Percentiles rank a stretch among this genome's conserved stretches.
These are phyloP conservation scores for Gallinago jamesoni DNA, from an alignment of 2,113 vertebrate genomes.

Conservation along the genomic window DNA sequence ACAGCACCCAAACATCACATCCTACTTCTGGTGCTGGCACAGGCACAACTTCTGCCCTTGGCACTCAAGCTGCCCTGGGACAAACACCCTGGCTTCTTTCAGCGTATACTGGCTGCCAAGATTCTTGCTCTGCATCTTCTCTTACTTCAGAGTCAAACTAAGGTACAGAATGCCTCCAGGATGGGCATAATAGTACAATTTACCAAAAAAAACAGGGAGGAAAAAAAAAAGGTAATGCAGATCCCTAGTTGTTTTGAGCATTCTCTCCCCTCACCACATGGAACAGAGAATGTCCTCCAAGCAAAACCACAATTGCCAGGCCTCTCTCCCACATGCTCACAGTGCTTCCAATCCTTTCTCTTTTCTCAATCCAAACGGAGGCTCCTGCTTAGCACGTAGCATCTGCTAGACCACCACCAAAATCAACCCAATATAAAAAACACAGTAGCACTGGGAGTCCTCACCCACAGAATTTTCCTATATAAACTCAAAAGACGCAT, in stretches of 20 bases:
- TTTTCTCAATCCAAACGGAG: not conserved
- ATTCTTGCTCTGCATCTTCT: not conserved
- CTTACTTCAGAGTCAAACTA: not conserved
- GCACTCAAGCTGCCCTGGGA: not conserved
- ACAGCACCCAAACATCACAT: not conserved
- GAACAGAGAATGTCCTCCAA: not conserved
- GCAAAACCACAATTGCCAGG: not conserved
- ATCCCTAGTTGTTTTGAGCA: not conserved
- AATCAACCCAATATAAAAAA: not conserved
- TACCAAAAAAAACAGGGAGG: not conserved
- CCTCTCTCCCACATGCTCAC: not conserved
- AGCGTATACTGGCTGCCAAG: not conserved
- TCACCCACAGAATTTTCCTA: not conserved
- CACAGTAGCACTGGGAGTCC: not conserved
- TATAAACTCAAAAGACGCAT: not conserved
- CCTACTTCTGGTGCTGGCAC: fast-evolving
- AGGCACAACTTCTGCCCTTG: not conserved
- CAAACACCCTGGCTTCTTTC: not conserved
- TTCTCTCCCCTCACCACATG: fast-evolving
- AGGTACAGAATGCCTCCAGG: not conserved
- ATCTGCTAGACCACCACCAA: not conserved
- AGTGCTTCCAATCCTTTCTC: not conserved
- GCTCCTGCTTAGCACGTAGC: not conserved
- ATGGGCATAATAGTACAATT: not conserved
- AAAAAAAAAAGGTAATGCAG: not conserved